Base-by-base conservation (phyloP, 2,888 invertebrate genomes). In the Mesopsocus fuscifrons region DNA sequence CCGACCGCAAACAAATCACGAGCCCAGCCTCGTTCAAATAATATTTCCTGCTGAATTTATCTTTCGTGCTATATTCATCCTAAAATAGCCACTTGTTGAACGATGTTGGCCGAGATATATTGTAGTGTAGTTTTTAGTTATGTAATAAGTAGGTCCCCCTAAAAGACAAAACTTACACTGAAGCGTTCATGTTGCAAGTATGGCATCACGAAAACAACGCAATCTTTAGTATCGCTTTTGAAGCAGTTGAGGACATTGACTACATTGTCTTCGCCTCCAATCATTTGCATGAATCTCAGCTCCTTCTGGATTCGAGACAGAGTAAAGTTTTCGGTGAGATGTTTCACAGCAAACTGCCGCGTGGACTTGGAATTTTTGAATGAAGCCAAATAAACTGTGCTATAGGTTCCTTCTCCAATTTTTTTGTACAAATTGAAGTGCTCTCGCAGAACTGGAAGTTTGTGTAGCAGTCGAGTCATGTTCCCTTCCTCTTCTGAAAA, bases 191-290 rank as follows among this genome's bases (percentile, higher is more conserved):
- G 88, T 48, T 74, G 74, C 66, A 88, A 74, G 57, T 80, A 87
- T 2, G 88, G 87, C 89, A 89, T 88, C 41, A 88, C 72, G 59
- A 91, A 82, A 42, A 82, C 82, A 47, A 87, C 76, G 45, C 82
- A 78, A 53, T 85, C 83, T 48, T 71, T 66, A 11, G 26, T 11
- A 26, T 9, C 26, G 52, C 77, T 69, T 42, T 87, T 69, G 40
- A 88, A 62, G 55, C 84, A 85, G 48, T 82, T 63, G 50, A 81
- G 74, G 45, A 88, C 71, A 41, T 81, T 81, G 51, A 82, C 82
- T 13, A 89, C 77, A 65, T 89, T 77, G 55, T 82, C 72, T 45
- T 65, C 66, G 16, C 88, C 89, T 2, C 82, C 82, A 54, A 82
- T 79, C 49, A 77, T 69, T 52, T 72, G 72, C 50, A 89, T 67